phyloP scores from a whole-genome alignment of 2,888 invertebrate genomes.

The Diachrysia chrysitis region DNA sequence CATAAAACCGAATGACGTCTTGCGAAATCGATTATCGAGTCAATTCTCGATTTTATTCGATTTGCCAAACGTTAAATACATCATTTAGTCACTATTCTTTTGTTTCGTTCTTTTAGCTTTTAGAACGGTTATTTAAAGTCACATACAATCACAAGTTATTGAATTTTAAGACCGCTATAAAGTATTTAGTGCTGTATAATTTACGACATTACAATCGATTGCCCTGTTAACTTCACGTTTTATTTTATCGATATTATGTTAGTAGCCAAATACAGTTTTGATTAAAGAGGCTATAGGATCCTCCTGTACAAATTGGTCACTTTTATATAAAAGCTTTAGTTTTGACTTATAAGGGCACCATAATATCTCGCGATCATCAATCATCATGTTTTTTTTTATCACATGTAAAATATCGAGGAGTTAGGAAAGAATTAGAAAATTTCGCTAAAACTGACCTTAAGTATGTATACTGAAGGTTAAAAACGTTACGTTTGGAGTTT shows the following conservation, averaged over 20 bases:
- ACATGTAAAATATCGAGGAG: too few species aligned
- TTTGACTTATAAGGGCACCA: too few species aligned
- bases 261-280: neutral
- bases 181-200: constrained; percentile 12
- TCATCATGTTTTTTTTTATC: too few species aligned
- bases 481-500: neutral
- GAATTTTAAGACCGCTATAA: constrained; percentile 35
- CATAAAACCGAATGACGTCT: constrained; percentile 42
- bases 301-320: too few species aligned
- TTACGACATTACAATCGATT: constrained; percentile 18
- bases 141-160: constrained; percentile 9
- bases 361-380: too few species aligned
- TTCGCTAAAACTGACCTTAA: neutral
- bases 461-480: neutral
- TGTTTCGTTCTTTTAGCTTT: neutral
- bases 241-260: neutral
- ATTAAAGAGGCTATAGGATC: neutral
- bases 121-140: constrained; percentile 20
- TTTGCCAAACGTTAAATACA: constrained; percentile 12
- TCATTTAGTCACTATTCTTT: neutral
- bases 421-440: too few species aligned
- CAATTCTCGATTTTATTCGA: constrained; percentile 1
- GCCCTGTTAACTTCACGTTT: constrained; percentile 10
- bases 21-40: constrained; percentile 31
- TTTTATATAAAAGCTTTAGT: too few species aligned